These are phyloP conservation scores for Pempheris klunzingeri DNA, from an alignment of 2,797 vertebrate genomes.

Conservation along the genomic window DNA sequence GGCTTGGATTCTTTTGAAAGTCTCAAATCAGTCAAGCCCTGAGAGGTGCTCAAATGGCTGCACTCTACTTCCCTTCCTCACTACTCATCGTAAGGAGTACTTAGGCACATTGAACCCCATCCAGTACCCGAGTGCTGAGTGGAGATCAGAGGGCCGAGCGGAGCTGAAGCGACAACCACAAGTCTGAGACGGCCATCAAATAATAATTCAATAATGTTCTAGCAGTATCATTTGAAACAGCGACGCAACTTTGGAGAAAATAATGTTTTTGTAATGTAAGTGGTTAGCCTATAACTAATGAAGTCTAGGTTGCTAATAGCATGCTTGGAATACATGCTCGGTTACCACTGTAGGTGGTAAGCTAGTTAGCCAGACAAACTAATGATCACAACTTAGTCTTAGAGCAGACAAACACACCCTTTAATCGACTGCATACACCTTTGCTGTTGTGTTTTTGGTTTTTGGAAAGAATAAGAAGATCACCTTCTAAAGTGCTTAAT, in stretches of 20 bases:
- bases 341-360: no score
- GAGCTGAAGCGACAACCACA: constrained; percentile 8
- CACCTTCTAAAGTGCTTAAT: no score
- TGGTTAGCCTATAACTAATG: no score
- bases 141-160: constrained; percentile 44
- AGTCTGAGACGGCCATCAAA: constrained; percentile 16
- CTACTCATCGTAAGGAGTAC: constrained; percentile 37
- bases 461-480: no score
- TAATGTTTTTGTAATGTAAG: no score
- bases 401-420: no score
- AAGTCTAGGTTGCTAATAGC: no score
- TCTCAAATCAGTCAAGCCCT: constrained; percentile 46
- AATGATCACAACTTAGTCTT: no score
- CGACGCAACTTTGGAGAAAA: background rate
- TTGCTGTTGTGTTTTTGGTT: no score
- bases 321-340: no score
- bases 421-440: no score
- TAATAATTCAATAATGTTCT: background rate
- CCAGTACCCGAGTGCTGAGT: constrained; percentile 10
- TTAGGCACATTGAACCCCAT: constrained; percentile 28
- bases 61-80: constrained; percentile 33
- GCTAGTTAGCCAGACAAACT: no score
- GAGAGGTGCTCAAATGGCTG: constrained; percentile 56
- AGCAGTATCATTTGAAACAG: background rate
- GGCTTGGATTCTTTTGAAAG: constrained; percentile 52